Evolutionary conservation across 1,140 invertebrate genomes (phyloP).

Genomic region (Aleiodes sp.): DNA sequence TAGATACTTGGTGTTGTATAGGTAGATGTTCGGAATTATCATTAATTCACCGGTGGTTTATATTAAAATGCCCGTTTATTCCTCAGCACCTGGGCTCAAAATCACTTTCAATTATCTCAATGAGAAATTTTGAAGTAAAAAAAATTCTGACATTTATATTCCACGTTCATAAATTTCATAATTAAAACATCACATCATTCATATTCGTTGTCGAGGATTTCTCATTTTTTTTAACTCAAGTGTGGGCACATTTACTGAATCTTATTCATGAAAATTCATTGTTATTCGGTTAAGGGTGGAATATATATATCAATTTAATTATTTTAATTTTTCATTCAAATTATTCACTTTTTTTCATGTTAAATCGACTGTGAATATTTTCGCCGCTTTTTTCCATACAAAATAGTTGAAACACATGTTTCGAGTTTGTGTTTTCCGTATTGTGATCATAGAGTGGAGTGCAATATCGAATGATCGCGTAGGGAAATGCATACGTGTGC

Average conservation of each 20-base stretch:
- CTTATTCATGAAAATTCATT: neutral
- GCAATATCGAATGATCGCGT: constrained; percentile 13
- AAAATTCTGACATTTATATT: neutral
- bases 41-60: constrained; percentile 53
- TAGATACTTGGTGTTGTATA: constrained; percentile 64
- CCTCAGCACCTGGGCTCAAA: constrained; percentile 49
- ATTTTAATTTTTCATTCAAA: neutral
- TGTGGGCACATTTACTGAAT: neutral
- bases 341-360: neutral
- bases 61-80: constrained; percentile 61
- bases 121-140: neutral
- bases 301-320: neutral
- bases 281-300: neutral
- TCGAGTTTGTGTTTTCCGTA: neutral
- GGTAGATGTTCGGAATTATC: constrained; percentile 45
- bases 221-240: neutral
- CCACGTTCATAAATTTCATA: neutral
- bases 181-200: neutral
- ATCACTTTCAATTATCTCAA: neutral
- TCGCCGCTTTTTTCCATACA: neutral
- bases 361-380: neutral
- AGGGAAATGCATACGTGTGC: neutral
- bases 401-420: no score
- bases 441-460: constrained; percentile 15
- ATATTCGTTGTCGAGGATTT: constrained; percentile 13